Evolutionary conservation across 2,888 invertebrate genomes (phyloP).

Genomic region (Athripsodes cinereus): DNA sequence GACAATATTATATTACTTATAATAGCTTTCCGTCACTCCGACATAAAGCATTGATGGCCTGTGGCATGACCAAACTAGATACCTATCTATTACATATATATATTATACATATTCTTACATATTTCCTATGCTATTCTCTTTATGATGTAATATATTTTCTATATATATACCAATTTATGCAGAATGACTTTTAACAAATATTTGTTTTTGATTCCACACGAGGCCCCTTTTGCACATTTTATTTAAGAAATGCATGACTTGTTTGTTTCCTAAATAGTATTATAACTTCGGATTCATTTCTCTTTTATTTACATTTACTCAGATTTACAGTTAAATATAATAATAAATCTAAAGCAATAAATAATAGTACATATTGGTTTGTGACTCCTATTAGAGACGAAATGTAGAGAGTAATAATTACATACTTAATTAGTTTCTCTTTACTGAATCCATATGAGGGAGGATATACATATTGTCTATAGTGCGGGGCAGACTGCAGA

Average conservation of each 20-base stretch:
- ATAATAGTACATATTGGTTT: no score
- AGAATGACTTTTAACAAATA: slow-evolving; percentile 25
- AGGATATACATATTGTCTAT: no score
- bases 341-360: no score
- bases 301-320: slow-evolving; percentile 13
- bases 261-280: slow-evolving; percentile 25
- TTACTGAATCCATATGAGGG: no score
- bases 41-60: slow-evolving; percentile 13
- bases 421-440: no score
- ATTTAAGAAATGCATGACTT: slow-evolving; percentile 26
- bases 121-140: slow-evolving; percentile 18
- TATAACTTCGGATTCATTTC: background rate
- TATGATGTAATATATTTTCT: slow-evolving; percentile 23
- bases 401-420: no score
- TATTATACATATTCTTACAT: no score
- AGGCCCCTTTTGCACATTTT: slow-evolving; percentile 26
- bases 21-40: slow-evolving; percentile 8
- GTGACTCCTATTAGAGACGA: no score
- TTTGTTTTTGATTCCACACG: slow-evolving; percentile 21
- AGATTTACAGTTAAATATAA: slow-evolving; percentile 9
- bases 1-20: no score
- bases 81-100: background rate
- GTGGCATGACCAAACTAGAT: slow-evolving; percentile 26
- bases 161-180: slow-evolving; percentile 19
- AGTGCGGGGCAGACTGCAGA: no score